phyloP scores from a whole-genome alignment of 2,888 invertebrate species.

The Drosophila anomelani region DNA sequence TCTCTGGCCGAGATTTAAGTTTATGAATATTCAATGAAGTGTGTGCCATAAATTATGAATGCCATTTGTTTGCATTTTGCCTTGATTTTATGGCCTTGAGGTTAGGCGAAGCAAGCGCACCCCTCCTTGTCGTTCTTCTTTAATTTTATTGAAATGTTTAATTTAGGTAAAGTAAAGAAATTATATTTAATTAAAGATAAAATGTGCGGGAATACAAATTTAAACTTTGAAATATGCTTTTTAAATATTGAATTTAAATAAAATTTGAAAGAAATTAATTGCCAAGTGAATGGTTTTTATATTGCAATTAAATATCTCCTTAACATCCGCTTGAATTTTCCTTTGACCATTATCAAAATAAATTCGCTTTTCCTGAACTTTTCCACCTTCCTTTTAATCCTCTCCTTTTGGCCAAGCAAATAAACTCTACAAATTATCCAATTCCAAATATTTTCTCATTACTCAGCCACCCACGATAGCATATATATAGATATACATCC shows the following conservation, averaged over 20 bases:
- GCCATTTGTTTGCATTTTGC: conserved; percentile 72
- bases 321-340: not conserved
- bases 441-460: conserved; percentile 25
- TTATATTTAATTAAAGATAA: not conserved
- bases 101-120: conserved; percentile 16
- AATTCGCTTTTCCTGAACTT: not conserved
- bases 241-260: no score
- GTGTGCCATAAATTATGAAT: conserved; percentile 74
- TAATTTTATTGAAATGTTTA: not conserved
- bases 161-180: not conserved
- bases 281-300: not conserved
- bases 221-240: not conserved
- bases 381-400: conserved; percentile 10
- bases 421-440: conserved; percentile 5
- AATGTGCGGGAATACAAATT: no score
- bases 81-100: conserved; percentile 62
- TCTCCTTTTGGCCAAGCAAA: conserved; percentile 1
- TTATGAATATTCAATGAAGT: conserved; percentile 80
- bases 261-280: not conserved
- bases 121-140: conserved; percentile 2
- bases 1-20: conserved; percentile 61
- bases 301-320: not conserved
- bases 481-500: conserved; percentile 7
- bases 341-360: not conserved
- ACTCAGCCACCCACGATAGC: conserved; percentile 32